Base-by-base conservation (phyloP, 2,888 invertebrate genomes). In the Chymomyza procnemis region DNA sequence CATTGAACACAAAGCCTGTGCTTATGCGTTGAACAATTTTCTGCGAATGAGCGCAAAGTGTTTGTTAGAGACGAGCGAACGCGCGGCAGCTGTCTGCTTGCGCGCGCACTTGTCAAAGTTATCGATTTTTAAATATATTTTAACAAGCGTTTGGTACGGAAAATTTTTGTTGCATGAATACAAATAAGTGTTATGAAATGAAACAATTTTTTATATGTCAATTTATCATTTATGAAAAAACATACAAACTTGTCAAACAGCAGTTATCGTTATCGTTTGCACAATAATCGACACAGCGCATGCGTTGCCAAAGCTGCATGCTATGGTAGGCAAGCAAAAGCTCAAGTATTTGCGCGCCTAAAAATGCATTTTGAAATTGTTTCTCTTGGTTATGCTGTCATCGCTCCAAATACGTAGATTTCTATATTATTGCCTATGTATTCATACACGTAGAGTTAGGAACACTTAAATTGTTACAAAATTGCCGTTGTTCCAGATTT, bases 1-100 rank as follows among this genome's bases (percentile, higher is more conserved):
- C 89, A 87, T 89, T 87, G 83, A 88, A 89, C 89, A 88, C 89
- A 76, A 79, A 80, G 82, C 76, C 18, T 50, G 79, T 79, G 68
- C 34, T 41, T 9, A 9, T 12, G 72, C 70, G 78, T 64, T 26
- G n/a, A 34, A 34, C 16, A 2, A 6, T 41, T 34, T 18, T 18
- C 16, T 58, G 34, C 30, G 16, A 26, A 16, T 50, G 22, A 61
- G 55, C 55, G 48, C 21, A 47, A 55, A 55, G 46, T 63, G 58
- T 58, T 8, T n/a, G 34, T 16, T 56, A 30, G 4, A 21, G 16
- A 19, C 22, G 54, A 19, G 19, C 22, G 22, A 8, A 54, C 22
- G 22, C 21, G n/a, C 22, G 21, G 14, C 14, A 55, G 19, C 16
- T 12, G 21, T 19, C 14, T 6, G 14, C 9, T 21, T 54, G 19